phyloP scores from a whole-genome alignment of 2,888 invertebrate species.

The Diarsia rubi region DNA sequence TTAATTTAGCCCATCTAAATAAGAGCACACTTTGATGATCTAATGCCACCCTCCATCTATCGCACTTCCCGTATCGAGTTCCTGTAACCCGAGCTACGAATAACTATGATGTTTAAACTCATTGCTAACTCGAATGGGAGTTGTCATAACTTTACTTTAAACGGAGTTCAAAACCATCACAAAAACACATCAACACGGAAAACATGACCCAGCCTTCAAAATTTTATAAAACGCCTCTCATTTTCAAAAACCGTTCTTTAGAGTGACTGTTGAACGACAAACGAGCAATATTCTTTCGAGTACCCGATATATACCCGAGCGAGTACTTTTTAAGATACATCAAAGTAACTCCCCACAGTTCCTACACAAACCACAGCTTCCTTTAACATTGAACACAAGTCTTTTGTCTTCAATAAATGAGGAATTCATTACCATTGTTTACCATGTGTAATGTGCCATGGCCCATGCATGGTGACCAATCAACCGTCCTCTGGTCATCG shows the following conservation, averaged over 20 bases:
- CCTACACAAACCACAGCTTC: conserved; percentile 57
- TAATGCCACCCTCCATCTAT: conserved; percentile 60
- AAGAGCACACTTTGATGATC: conserved; percentile 62
- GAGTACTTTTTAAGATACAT: conserved; percentile 7
- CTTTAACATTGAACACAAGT: conserved; percentile 47
- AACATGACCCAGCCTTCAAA: neutral
- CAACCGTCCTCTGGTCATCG: conserved; percentile 57
- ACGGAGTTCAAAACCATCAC: neutral
- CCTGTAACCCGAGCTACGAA: conserved; percentile 52
- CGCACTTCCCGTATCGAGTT: conserved; percentile 64
- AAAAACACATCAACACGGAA: neutral
- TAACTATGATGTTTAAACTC: conserved; percentile 33
- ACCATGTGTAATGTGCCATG: conserved; percentile 42
- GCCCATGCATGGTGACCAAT: conserved; percentile 42
- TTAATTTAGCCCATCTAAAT: conserved; percentile 48
- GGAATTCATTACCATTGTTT: conserved; percentile 58
- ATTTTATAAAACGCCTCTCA: neutral
- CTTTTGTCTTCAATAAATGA: conserved; percentile 58
- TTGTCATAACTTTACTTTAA: neutral
- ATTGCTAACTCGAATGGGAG: conserved; percentile 27
- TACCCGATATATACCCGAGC: neutral
- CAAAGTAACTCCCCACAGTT: conserved; percentile 14
- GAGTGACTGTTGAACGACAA: neutral
- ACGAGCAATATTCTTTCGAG: neutral
- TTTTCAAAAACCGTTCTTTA: neutral